phyloP scores from a whole-genome alignment of 2,888 invertebrate genomes.

The Aspidapion aeneum region DNA sequence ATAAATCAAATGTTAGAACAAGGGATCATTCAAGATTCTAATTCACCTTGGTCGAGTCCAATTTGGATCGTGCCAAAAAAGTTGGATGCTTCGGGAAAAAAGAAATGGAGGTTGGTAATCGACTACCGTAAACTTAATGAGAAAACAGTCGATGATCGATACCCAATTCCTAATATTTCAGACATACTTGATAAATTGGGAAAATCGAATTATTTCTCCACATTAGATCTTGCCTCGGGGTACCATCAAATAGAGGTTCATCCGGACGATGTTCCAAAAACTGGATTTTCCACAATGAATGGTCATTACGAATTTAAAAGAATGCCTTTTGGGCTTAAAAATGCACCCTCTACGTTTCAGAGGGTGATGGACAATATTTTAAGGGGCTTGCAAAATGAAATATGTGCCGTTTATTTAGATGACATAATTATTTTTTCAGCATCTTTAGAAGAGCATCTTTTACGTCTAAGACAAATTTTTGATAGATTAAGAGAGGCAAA shows the following conservation, averaged over 20 bases:
- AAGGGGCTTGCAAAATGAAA: background rate
- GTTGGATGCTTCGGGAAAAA: background rate
- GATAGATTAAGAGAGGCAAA: background rate
- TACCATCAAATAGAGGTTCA: background rate
- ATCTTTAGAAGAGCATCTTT: background rate
- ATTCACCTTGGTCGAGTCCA: background rate
- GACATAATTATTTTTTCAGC: background rate
- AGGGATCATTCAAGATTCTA: too few relatives aligned
- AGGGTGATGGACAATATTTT: slow-evolving; percentile 1
- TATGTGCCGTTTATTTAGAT: slow-evolving; percentile 1
- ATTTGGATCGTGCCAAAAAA: slow-evolving; percentile 4
- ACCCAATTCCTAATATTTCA: background rate
- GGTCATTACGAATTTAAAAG: background rate
- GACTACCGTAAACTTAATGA: background rate
- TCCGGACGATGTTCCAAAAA: background rate
- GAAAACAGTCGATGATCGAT: background rate
- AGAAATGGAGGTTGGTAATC: slow-evolving; percentile 1
- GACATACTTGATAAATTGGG: background rate
- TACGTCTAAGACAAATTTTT: background rate
- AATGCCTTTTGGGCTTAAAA: too few relatives aligned
- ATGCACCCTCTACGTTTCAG: background rate
- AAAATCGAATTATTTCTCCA: slow-evolving; percentile 1
- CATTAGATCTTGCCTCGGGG: background rate
- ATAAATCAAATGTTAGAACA: too few relatives aligned
- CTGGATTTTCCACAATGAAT: background rate